These are phyloP conservation scores for Cryptocheilus praepositus DNA, from an alignment of 2,888 invertebrate genomes.

Conservation along the genomic window DNA sequence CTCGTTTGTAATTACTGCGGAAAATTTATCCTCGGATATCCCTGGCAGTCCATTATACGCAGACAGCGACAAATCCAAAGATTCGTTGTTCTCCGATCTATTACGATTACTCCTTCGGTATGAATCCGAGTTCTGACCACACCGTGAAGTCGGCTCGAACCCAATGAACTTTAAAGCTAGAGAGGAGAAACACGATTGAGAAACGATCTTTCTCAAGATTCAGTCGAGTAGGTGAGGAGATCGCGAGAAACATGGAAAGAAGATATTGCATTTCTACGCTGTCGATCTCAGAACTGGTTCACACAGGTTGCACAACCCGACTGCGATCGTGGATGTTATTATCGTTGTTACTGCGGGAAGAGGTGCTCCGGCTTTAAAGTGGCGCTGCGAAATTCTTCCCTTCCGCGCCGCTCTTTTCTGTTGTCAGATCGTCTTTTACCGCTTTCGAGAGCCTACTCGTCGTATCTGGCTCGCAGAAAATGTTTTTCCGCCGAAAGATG, in stretches of 20 bases:
- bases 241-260: slow-evolving; percentile 22
- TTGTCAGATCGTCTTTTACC: neutral
- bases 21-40: too few species aligned
- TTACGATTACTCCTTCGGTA: neutral
- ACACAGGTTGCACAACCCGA: slow-evolving; percentile 30
- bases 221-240: slow-evolving; percentile 2
- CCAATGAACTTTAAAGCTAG: slow-evolving; percentile 34
- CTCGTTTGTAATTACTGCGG: too few species aligned
- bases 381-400: neutral
- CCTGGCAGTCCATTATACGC: too few species aligned
- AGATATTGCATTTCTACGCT: slow-evolving; percentile 30
- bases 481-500: neutral
- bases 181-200: slow-evolving; percentile 32
- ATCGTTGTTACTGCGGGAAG: neutral
- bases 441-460: neutral
- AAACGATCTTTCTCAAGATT: slow-evolving; percentile 37
- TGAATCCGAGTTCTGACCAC: neutral
- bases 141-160: slow-evolving; percentile 32
- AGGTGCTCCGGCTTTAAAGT: slow-evolving; percentile 11
- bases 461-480: neutral
- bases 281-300: slow-evolving; percentile 35
- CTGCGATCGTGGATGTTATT: slow-evolving; percentile 25
- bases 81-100: neutral
- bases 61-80: too few species aligned
- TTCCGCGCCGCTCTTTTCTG: neutral